Evolutionary conservation across 2,113 vertebrate species (phyloP), one percentile per base, ranked within the genome.

Genomic region (Piaya cayana): DNA sequence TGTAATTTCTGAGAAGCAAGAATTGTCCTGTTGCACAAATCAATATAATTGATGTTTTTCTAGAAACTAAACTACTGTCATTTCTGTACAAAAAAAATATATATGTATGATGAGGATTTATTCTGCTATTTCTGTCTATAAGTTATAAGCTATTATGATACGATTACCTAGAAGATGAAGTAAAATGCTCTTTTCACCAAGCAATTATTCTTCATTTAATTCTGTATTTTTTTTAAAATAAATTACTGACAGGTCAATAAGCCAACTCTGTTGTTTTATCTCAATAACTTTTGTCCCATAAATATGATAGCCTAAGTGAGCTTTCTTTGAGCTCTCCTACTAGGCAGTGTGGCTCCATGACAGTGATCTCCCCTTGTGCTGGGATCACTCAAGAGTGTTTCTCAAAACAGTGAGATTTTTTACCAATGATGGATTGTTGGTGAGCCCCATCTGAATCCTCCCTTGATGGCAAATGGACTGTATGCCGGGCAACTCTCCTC

Each of bases 111-210:
- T 65, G 36, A 74, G 23, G 25, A 82, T 96, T 94, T 42, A 65
- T 84, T 96, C 67, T 91, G 25, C 22, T 87, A 43, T 80, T 91
- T 84, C 78, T 92, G 63, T 86, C 90, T 95, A 60, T 65, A 39
- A 39, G 25, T 52, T 92, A 89, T 85, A 78, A 96, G 43, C 3
- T 71, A 9, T 81, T 67, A 55, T 43, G 59, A 65, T 14, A 8
- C 56, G 16, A 69, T 72, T 84, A 26, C 22, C 15, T 75, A 60
- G 47, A 95, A 84, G 25, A 47, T 27, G 18, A 60, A 77, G 90
- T 43, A 65, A 81, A 94, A 86, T 88, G 37, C 23, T 68, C 3
- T 86, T 96, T 96, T 85, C 29, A 70, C 7, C 15, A 58, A 74
- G 42, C 59, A 19, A 55, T 80, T 79, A 23, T 67, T 88, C 45